Conservation (phyloP, 2,113 vertebrate genomes). For the Pardalotus punctatus region DNA sequence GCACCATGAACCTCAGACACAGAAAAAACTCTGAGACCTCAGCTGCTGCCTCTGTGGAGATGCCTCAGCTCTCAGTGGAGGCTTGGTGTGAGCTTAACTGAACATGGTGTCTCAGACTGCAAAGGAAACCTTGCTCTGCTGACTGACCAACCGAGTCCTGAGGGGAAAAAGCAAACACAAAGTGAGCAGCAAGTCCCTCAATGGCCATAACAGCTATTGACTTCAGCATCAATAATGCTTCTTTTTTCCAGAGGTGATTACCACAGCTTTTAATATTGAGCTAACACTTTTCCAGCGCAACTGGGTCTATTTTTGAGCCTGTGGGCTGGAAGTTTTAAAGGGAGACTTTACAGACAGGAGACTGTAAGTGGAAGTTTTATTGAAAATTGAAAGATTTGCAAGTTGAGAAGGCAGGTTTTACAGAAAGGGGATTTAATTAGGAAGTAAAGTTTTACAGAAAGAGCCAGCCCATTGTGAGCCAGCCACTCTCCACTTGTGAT, state of each 20-base stretch:
- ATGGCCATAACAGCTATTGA: background rate
- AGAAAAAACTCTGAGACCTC: background rate
- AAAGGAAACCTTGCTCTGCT: background rate
- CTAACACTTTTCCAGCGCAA: background rate
- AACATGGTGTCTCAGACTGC: background rate
- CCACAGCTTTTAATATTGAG: background rate
- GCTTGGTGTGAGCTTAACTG: background rate
- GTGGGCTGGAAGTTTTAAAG: background rate
- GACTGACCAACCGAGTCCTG: background rate
- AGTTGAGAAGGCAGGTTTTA: background rate
- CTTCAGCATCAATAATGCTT: background rate
- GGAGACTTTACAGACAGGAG: background rate
- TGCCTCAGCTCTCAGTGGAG: background rate
- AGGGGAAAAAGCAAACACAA: background rate
- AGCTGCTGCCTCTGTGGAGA: background rate
- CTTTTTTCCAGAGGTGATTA: background rate
- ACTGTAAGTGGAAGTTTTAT: background rate
- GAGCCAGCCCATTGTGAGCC: background rate
- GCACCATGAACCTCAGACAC: background rate
- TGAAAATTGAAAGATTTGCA: background rate
- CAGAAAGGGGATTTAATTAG: background rate
- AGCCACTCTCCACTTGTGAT: background rate
- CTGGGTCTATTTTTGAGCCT: background rate
- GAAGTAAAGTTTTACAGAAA: background rate
- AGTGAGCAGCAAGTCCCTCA: background rate